phyloP scores from a whole-genome alignment of 2,888 invertebrate genomes.

The Apoda limacodes region DNA sequence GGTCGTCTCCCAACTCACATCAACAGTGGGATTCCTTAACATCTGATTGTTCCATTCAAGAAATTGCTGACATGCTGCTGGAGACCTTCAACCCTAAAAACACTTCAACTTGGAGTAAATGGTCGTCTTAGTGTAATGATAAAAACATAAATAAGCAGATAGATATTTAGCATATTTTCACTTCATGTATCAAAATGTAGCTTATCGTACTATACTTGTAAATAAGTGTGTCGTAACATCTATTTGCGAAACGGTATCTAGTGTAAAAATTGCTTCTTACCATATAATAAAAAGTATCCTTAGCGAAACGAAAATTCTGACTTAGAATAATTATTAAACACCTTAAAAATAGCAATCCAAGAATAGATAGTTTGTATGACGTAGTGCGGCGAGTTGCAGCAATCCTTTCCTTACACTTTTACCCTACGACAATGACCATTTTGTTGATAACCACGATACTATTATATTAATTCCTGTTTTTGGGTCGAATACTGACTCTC shows the following conservation, averaged over 20 bases:
- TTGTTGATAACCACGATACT: conserved; percentile 9
- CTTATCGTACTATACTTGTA: conserved; percentile 17
- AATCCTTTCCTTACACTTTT: conserved; percentile 17
- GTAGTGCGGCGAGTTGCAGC: conserved; percentile 9
- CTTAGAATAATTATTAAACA: conserved; percentile 10
- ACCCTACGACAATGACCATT: conserved; percentile 9
- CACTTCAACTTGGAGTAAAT: conserved; percentile 12
- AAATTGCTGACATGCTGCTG: conserved; percentile 12
- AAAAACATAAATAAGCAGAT: conserved; percentile 10
- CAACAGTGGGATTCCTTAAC: conserved; percentile 12
- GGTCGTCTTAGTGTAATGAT: no score
- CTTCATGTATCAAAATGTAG: conserved; percentile 9
- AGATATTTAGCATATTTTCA: conserved; percentile 14
- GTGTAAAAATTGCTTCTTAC: conserved; percentile 11
- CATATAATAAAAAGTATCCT: conserved; percentile 10
- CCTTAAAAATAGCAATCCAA: conserved; percentile 4
- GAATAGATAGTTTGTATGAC: conserved; percentile 9
- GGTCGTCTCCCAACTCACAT: conserved; percentile 9
- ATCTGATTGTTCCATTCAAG: conserved; percentile 7
- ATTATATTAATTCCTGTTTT: conserved; percentile 17
- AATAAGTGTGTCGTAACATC: conserved; percentile 19
- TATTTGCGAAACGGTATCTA: conserved; percentile 16
- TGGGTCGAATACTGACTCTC: conserved; percentile 19
- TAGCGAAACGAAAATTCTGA: conserved; percentile 12
- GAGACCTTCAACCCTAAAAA: conserved; percentile 14